Conservation (phyloP, 2,888 invertebrate genomes). For the Morpho deidamia region DNA sequence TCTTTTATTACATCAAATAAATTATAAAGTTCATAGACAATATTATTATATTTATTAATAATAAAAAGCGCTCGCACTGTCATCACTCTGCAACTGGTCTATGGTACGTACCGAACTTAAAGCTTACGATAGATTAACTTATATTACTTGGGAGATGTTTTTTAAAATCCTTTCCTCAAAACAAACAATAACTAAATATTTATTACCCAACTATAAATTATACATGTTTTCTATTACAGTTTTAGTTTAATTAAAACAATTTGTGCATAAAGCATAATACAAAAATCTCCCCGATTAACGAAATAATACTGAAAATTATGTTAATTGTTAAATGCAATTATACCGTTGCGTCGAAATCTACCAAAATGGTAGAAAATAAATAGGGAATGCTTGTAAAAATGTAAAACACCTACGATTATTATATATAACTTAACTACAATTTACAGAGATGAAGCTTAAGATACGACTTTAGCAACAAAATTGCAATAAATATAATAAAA, state of each 20-base stretch:
- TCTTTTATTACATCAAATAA: constrained; percentile 71
- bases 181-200: background rate
- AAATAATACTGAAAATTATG: constrained; percentile 21
- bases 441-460: constrained; percentile 40
- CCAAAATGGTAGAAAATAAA: constrained; percentile 35
- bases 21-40: constrained; percentile 56
- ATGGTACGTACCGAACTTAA: constrained; percentile 39
- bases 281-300: constrained; percentile 11
- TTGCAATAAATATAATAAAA: constrained; percentile 39
- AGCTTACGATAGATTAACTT: constrained; percentile 30
- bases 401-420: constrained; percentile 26
- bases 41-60: constrained; percentile 41
- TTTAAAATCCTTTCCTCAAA: background rate
- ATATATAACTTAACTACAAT: constrained; percentile 34
- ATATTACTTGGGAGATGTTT: background rate
- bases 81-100: constrained; percentile 42
- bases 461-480: constrained; percentile 38
- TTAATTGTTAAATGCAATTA: constrained; percentile 4
- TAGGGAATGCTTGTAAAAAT: constrained; percentile 41
- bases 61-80: constrained; percentile 59
- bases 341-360: constrained; percentile 15
- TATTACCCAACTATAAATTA: background rate
- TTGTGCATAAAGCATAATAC: background rate
- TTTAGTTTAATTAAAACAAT: constrained; percentile 6
- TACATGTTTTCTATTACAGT: background rate